Evolutionary conservation across 2,888 invertebrate genomes (phyloP), one percentile per base, ranked within the genome.

Genomic region (Ypsolopha scabrella): DNA sequence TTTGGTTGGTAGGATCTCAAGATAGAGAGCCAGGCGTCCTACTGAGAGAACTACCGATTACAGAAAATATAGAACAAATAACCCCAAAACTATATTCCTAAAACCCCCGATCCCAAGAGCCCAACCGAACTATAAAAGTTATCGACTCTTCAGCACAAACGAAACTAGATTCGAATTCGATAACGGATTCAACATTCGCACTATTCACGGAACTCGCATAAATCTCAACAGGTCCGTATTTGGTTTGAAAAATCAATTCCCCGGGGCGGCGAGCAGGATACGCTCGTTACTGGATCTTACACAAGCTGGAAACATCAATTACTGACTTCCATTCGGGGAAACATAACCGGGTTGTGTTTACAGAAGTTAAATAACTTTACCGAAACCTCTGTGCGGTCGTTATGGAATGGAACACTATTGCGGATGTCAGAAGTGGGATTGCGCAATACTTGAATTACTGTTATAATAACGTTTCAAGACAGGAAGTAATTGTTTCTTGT

Each of bases 271-370:
- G 6, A 6, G 48, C 46, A 10, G 33, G 36, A 37, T 13, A 37
- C 49, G 10, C 38, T 14, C 34, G 48, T 39, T 49, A 41, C 33
- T 10, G 34, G 8, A 34, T 24, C 7, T 34, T 39, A 41, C 49
- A 41, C 33, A 49, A 49, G 33, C 41, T 33, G 24, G 33, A 49
- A 49, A 39, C 34, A 41, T 49, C 49, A 49, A 49, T 49, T 49
- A 49, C 49, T 4, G 49, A 49, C 49, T 49, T 47, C 49, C 49
- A 49, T 49, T 49, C 49, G 49, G 6, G 41, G 49, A 49, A 49
- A 49, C 41, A 41, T 33, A 41, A 24, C 41, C 11, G 13, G 2
- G 2, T 46, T 39, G 41, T 49, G n/a, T 41, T 39, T 41, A 33
- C 41, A 49, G 34, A 46, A 2, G 24, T 24, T 24, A 4, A 24